Evolutionary conservation across 1,140 invertebrate genomes (phyloP), one percentile per base, ranked within the genome.

Genomic region (Brachionus rubens): DNA sequence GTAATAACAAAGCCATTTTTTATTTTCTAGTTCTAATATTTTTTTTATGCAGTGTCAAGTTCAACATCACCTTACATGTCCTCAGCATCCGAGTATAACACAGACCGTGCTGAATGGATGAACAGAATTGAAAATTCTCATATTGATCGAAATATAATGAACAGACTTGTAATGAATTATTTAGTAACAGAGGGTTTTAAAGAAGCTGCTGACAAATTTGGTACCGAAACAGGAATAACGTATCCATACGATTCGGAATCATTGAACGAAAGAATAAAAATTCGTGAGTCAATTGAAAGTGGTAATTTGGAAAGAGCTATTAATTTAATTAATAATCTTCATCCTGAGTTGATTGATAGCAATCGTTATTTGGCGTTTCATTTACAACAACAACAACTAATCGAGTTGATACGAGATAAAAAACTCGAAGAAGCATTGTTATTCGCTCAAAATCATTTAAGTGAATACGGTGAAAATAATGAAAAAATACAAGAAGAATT

Each of bases 171-270:
- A 75, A 98, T 98, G 95, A 96, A 98, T 85, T 98, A 98, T 85
- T 87, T 98, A 78, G 93, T 97, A 1, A 96, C 93, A 95, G 94
- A 97, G 83, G 94, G 94, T 7, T 97, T 96, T 80, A 97, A 98
- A 85, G 95, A 98, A 85, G 95, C 95, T 26, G 95, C 95, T 0
- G 91, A 98, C 81, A 97, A 95, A 83, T 98, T 98, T 84, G 90
- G 94, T 83, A 88, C 91, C 80, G 96, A 98, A 84, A 88, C 90
- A 2, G 89, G 54, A 46, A 59, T 75, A 16, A 30, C 30, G 0
- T 56, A 50, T 46, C 48, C 33, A 28, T 46, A 77, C 19, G 91
- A 98, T 78, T 87, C 96, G 33, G 91, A 91, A 81, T 91, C 91
- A 0, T 83, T 98, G 76, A 93, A 97, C 81, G 91, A 97, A 80